These are phyloP conservation scores for Contarinia nasturtii DNA, from an alignment of 1,140 invertebrate genomes.

Conservation along the genomic window DNA sequence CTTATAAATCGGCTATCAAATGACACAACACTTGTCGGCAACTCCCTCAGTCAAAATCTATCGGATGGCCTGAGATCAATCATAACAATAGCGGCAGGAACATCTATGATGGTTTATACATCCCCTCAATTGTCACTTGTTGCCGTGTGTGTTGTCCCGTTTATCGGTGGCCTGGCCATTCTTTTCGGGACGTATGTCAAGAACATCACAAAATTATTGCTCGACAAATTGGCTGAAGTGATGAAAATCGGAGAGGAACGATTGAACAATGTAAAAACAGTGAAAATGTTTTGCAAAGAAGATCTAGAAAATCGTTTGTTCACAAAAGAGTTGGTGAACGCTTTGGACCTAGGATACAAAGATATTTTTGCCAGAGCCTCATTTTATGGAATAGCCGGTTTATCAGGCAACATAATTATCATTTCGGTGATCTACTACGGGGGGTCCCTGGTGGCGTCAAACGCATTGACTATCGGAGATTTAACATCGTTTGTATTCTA, in stretches of 20 bases:
- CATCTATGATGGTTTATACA: conserved; percentile 85
- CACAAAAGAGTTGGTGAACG: conserved; percentile 42
- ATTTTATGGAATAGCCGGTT: conserved; percentile 86
- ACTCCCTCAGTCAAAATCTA: conserved; percentile 79
- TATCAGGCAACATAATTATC: conserved; percentile 83
- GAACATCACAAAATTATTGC: conserved; percentile 62
- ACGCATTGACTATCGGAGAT: conserved; percentile 69
- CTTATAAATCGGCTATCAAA: conserved; percentile 77
- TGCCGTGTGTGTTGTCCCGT: conserved; percentile 72
- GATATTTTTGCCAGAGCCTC: conserved; percentile 71
- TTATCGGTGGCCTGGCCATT: conserved; percentile 68
- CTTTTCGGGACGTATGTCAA: conserved; percentile 76
- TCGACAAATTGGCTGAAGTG: conserved; percentile 66
- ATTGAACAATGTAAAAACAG: conserved; percentile 84
- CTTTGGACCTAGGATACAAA: conserved; percentile 64
- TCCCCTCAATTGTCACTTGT: conserved; percentile 73
- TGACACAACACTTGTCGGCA: conserved; percentile 81
- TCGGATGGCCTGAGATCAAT: conserved; percentile 79
- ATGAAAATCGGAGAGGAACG: conserved; percentile 82
- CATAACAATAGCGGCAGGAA: conserved; percentile 66
- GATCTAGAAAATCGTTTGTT: conserved; percentile 54
- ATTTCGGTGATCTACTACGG: conserved; percentile 88
- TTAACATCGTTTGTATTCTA: conserved; percentile 83
- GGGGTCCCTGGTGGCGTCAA: conserved; percentile 65
- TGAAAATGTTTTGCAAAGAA: conserved; percentile 83